Percentiles rank a stretch among this genome's conserved stretches.
Evolutionary conservation across 1,140 invertebrate genomes (phyloP).

Genomic region (Zaprionus inermis): DNA sequence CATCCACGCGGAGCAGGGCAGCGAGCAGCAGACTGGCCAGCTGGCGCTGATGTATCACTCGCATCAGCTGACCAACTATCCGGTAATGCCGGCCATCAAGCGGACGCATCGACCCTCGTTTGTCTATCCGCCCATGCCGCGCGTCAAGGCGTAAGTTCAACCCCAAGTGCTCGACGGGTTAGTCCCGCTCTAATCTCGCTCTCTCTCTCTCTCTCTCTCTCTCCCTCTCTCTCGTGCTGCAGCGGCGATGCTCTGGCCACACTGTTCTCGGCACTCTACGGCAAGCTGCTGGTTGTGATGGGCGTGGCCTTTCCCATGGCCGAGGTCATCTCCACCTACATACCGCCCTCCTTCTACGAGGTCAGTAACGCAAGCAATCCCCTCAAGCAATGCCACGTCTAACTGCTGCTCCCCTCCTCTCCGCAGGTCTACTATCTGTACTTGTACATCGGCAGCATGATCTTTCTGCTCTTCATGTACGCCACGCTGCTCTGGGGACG

Average conservation of each 20-base stretch:
- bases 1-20: constrained; percentile 40
- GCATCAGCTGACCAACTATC: constrained; percentile 79
- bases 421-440: constrained; percentile 93
- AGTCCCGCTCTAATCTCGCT: not conserved
- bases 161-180: not conserved
- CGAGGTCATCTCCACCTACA: constrained; percentile 95
- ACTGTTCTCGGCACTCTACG: constrained; percentile 95
- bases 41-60: constrained; percentile 82
- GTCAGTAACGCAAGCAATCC: constrained; percentile 83
- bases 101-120: constrained; percentile 83
- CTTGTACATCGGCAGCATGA: constrained; percentile 95
- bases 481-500: constrained; percentile 89
- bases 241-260: constrained; percentile 86
- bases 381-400: not conserved
- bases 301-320: constrained; percentile 96
- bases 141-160: constrained; percentile 77
- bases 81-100: constrained; percentile 80
- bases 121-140: constrained; percentile 79
- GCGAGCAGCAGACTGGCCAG: constrained; percentile 64
- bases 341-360: constrained; percentile 95
- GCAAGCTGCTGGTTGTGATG: constrained; percentile 97
- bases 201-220: not conserved
- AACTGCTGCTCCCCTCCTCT: not conserved
- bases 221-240: not conserved
- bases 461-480: constrained; percentile 94